Conservation (phyloP, 2,888 invertebrate species). For the Hyposoter didymator region DNA sequence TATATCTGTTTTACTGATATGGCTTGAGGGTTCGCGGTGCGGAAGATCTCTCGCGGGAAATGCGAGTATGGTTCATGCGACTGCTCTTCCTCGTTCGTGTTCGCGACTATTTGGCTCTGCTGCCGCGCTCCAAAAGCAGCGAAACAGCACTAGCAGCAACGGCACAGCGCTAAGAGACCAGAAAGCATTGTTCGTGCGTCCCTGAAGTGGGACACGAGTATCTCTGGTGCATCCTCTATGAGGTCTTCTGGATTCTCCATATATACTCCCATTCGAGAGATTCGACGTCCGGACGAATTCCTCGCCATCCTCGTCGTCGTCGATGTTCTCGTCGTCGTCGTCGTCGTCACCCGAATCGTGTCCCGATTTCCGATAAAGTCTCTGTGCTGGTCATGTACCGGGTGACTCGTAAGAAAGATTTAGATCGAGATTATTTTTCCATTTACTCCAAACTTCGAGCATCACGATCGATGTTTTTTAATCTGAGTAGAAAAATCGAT, state of each 20-base stretch:
- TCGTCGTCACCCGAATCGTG: constrained; percentile 35
- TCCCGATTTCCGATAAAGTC: constrained; percentile 41
- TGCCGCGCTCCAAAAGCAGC: constrained; percentile 13
- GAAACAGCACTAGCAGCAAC: neutral
- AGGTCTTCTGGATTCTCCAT: constrained; percentile 15
- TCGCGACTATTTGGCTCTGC: constrained; percentile 46
- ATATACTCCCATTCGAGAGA: constrained; percentile 25
- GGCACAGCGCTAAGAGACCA: constrained; percentile 4
- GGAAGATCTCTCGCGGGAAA: constrained; percentile 60
- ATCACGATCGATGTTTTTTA: neutral
- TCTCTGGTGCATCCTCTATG: constrained; percentile 38
- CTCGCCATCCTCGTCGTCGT: neutral
- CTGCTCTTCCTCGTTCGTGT: constrained; percentile 43
- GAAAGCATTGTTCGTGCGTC: constrained; percentile 56
- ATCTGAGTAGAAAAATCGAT: neutral
- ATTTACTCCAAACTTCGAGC: neutral
- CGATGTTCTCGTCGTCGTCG: neutral
- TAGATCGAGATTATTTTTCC: neutral
- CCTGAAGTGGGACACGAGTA: constrained; percentile 55
- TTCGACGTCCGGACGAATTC: constrained; percentile 22
- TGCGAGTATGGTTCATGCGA: constrained; percentile 41
- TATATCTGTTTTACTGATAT: constrained; percentile 41
- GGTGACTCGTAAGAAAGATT: neutral
- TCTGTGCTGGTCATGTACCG: neutral
- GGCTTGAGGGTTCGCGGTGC: constrained; percentile 40